Evolutionary conservation across 2,888 invertebrate genomes (phyloP), one percentile per base, ranked within the genome.

Genomic region (Noctua pronuba): DNA sequence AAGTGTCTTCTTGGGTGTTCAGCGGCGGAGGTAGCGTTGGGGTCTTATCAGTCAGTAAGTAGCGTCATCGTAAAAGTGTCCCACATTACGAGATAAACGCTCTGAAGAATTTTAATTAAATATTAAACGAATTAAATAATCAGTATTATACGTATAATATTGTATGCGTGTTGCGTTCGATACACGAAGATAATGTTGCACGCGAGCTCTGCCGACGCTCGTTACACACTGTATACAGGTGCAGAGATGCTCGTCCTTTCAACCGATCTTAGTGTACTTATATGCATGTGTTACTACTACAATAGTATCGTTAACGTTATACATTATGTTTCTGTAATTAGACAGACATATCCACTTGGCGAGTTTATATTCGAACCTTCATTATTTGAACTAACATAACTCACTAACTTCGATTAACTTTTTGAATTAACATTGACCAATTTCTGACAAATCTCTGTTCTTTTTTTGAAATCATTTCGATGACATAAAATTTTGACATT

Each of bases 71-170:
- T 96, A 95, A 96, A 96, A 95, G 95, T 96, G 96, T 96, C 96
- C 96, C 94, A 96, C 96, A 96, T 95, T 96, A 95, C 94, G 94
- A 96, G 96, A 96, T 96, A 96, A 96, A 94, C 94, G 94, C 94
- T 95, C 94, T 93, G 93, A 95, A 94, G 96, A 96, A 96, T 96
- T 96, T 96, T 96, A 96, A 96, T 96, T 96, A 96, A 96, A 96
- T 96, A 96, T 96, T 96, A 96, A 96, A 95, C 89, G 96, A 96
- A 96, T 96, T 95, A 95, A 96, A 96, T 96, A 95, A 96, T 96
- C 96, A 96, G 96, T 96, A 96, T 96, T 96, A 96, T 95, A 95
- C 93, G 92, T 95, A 95, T 95, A 94, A 94, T 95, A 95, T 94
- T 94, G 95, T 95, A 94, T 95, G 95, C 94, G 94, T 96, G 95